These are phyloP conservation scores for Pteruthius melanotis DNA, from an alignment of 2,113 vertebrate species.

Conservation along the genomic window DNA sequence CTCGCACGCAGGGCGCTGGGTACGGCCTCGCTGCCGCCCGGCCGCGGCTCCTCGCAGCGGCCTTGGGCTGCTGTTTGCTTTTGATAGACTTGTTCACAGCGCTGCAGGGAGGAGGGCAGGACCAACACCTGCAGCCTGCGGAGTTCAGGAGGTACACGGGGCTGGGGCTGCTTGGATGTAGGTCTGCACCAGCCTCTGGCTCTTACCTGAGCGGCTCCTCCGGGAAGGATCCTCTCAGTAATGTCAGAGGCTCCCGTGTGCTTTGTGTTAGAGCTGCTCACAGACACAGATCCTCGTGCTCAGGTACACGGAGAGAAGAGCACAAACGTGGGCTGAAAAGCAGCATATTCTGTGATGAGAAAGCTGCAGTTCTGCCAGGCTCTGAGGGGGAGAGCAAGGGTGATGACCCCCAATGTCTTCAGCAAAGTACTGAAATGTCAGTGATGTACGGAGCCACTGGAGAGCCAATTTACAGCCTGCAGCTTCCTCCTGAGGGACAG, in stretches of 20 bases:
- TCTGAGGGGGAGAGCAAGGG: neutral
- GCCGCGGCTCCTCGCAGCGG: neutral
- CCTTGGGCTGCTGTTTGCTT: neutral
- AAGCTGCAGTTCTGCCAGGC: neutral
- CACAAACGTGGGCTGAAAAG: neutral
- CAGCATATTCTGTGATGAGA: neutral
- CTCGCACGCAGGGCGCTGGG: neutral
- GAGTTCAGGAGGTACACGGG: neutral
- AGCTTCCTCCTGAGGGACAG: neutral
- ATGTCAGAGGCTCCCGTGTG: neutral
- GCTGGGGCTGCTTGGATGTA: neutral
- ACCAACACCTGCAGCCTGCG: neutral
- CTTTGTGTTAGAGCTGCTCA: neutral
- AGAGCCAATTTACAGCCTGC: neutral
- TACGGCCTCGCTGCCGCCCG: rapidly evolving
- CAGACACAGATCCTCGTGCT: neutral
- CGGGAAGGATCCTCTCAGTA: rapidly evolving
- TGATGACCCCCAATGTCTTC: neutral
- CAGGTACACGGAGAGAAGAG: neutral
- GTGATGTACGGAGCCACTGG: neutral
- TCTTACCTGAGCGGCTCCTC: neutral
- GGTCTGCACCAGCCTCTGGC: neutral
- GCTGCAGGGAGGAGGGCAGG: neutral
- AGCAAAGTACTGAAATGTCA: neutral
- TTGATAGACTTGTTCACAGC: neutral